Evolutionary conservation across 2,113 vertebrate species (phyloP).

Genomic region (Herpailurus yagouaroundi): DNA sequence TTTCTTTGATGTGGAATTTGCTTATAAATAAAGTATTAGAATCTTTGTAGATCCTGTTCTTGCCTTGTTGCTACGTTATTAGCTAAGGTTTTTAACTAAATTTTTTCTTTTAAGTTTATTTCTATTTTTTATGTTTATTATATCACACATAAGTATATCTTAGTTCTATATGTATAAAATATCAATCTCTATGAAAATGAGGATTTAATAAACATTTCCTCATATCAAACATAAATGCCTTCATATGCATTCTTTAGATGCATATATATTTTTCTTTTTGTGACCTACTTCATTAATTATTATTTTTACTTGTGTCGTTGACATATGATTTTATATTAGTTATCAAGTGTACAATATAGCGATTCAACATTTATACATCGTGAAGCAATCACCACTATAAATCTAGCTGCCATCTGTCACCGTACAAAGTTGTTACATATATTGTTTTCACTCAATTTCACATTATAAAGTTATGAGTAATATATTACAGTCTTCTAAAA

Average conservation of each 20-base stretch:
- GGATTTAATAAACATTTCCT: not conserved
- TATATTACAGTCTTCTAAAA: not conserved
- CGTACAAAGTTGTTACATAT: not conserved
- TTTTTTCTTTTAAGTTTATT: not conserved
- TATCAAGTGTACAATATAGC: not conserved
- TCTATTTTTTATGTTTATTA: not conserved
- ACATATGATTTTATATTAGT: not conserved
- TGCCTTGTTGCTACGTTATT: constrained; percentile 36
- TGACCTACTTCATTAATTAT: not conserved
- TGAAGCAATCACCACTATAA: not conserved
- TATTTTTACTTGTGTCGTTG: not conserved
- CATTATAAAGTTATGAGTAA: not conserved
- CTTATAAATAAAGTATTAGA: constrained; percentile 39
- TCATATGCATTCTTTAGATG: no score
- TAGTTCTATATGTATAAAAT: constrained; percentile 43
- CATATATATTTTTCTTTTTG: not conserved
- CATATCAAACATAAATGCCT: not conserved
- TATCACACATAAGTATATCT: constrained; percentile 2
- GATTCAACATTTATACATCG: not conserved
- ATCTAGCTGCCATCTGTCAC: not conserved
- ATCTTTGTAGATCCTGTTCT: constrained; percentile 28
- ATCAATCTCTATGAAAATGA: not conserved
- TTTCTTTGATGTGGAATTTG: constrained; percentile 4
- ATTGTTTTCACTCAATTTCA: constrained; percentile 1
- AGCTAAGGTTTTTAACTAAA: constrained; percentile 27